Base-by-base conservation (phyloP, 1,140 invertebrate genomes). In the Sarcophaga bullata region DNA sequence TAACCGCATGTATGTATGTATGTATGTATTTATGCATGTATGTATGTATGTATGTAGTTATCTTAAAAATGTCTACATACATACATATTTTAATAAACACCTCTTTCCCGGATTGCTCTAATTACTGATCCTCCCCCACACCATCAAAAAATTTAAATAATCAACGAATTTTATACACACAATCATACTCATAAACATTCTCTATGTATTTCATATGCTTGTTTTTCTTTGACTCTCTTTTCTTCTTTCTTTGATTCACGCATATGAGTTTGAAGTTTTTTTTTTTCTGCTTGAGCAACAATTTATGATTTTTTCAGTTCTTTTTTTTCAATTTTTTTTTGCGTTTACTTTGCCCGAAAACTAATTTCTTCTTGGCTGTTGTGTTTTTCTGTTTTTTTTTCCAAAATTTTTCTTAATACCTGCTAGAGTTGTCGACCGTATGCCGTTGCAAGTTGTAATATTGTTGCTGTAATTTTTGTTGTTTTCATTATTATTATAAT, bases 21-120 rank as follows among this genome's bases (percentile, higher is more conserved):
- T 4, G 25, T 37, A 37, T 37, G 25, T 37, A 37, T 4, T 2
- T 37, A 37, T 37, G 25, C 4, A 37, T 37, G 25, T 37, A 37
- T 2, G 4, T 37, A 37, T n/a, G n/a, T n/a, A n/a, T n/a, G n/a
- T n/a, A n/a, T n/a, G n/a, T n/a, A n/a, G n/a, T n/a, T 78, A 78
- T 78, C 75, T 78, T 10, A 10, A 13, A 78, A 78, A 19, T n/a
- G n/a, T n/a, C n/a, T n/a, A n/a, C n/a, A 37, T 37, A 37, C 4
- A 4, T 37, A 37, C 25, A 78, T 78, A 48, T 50, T 78, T 76
- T 78, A 78, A 78, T 78, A 52, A 78, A 78, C 75, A 78, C 75
- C 52, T 78, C 17, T 78, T 17, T 49, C 17, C 48, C 48, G 75
- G 25, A 5, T 78, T 78, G 75, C 48, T 19, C 75, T 78, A 78